Percentiles rank a stretch among this genome's conserved stretches.
Evolutionary conservation across 2,888 invertebrate species (phyloP).

Genomic region (Steinernema scapterisci): DNA sequence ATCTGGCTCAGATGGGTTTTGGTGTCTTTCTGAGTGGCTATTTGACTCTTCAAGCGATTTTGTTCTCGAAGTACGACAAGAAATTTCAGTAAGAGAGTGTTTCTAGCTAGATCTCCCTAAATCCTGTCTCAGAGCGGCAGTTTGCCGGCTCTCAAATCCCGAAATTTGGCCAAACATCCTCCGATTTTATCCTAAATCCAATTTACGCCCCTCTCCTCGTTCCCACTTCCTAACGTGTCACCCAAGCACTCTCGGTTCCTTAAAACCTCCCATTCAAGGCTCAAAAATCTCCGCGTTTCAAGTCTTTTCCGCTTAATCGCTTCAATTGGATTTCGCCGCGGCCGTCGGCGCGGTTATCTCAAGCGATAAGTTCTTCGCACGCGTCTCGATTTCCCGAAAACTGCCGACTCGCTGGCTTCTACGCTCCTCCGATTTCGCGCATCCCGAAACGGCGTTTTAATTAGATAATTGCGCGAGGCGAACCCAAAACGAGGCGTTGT

Average conservation of each 20-base stretch:
- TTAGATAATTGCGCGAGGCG: constrained; percentile 26
- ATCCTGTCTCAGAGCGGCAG: no score
- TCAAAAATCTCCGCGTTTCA: constrained; percentile 7
- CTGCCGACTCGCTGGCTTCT: no score
- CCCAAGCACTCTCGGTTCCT: background rate
- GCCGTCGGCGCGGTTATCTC: constrained; percentile 2
- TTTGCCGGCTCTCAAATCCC: no score
- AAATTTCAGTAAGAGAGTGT: no score
- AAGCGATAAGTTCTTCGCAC: background rate
- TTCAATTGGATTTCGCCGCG: constrained; percentile 1
- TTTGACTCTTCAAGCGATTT: no score
- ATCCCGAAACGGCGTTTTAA: background rate
- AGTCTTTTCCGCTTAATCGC: constrained; percentile 9
- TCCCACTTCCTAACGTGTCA: background rate
- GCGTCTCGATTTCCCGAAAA: no score
- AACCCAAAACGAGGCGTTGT: background rate
- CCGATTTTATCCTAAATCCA: background rate
- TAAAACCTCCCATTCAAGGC: background rate
- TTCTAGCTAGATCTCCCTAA: no score
- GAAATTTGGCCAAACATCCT: no score
- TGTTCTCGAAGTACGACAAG: no score
- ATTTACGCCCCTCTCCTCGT: background rate
- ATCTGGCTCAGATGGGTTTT: no score
- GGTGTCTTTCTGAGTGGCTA: no score
- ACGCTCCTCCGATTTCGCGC: constrained; percentile 1